Conservation (phyloP, 1,140 invertebrate genomes). For the Monomorium pharaonis region DNA sequence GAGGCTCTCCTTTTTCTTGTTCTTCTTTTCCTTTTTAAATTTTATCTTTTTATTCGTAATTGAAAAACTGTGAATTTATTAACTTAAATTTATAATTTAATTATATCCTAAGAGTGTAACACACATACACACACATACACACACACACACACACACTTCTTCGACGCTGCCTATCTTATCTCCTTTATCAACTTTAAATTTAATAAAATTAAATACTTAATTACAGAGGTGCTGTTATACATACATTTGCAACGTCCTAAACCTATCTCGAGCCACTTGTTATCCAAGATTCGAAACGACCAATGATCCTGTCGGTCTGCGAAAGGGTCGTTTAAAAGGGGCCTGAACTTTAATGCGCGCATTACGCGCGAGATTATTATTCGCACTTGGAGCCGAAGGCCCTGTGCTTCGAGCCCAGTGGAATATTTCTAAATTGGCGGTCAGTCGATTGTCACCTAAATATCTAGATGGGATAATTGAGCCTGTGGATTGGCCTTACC, state of each 20-base stretch:
- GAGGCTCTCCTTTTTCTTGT: not conserved
- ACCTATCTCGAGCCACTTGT: not conserved
- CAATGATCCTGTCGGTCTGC: not conserved
- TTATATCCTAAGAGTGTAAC: not conserved
- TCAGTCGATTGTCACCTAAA: slow-evolving; percentile 84
- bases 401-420: slow-evolving; percentile 69
- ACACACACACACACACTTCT: too few species aligned
- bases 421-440: slow-evolving; percentile 84
- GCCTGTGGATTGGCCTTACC: slow-evolving; percentile 82
- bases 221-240: not conserved
- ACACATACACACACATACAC: too few species aligned
- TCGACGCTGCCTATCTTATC: not conserved
- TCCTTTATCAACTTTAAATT: not conserved
- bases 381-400: slow-evolving; percentile 55
- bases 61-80: not conserved
- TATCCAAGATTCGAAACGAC: not conserved
- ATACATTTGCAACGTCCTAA: not conserved
- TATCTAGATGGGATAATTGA: slow-evolving; percentile 84
- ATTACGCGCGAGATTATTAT: slow-evolving; percentile 46
- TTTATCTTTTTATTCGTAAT: not conserved
- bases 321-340: not conserved
- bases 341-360: not conserved
- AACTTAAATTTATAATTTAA: not conserved
- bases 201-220: not conserved
- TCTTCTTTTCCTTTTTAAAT: too few species aligned